phyloP scores from a whole-genome alignment of 2,113 vertebrate species.

The Silurus asotus region DNA sequence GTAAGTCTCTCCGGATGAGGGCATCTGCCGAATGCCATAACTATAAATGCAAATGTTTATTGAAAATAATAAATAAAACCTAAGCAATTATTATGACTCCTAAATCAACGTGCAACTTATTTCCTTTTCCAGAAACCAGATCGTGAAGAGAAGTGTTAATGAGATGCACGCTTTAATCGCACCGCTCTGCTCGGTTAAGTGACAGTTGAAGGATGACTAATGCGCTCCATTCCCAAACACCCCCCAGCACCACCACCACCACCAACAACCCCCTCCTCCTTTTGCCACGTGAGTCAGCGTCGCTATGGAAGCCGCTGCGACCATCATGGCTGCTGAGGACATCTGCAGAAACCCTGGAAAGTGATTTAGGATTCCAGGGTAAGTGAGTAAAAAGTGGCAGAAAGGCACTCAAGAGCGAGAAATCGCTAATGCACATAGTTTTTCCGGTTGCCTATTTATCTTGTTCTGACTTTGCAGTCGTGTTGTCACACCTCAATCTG shows the following conservation, averaged over 20 bases:
- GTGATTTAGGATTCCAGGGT: conserved; percentile 18
- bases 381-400: conserved; percentile 38
- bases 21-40: too few species aligned
- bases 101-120: not conserved
- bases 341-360: conserved; percentile 28
- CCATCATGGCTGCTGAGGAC: conserved; percentile 35
- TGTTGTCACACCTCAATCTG: not conserved
- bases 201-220: conserved; percentile 53
- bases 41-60: too few species aligned
- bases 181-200: conserved; percentile 41
- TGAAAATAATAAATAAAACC: not conserved
- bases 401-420: conserved; percentile 31
- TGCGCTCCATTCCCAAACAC: conserved; percentile 6
- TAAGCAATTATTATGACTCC: not conserved
- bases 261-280: not conserved
- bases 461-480: not conserved
- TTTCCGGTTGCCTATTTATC: not conserved
- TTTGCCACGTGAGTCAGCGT: conserved; percentile 12
- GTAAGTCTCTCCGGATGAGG: too few species aligned
- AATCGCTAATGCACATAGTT: not conserved
- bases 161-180: conserved; percentile 37
- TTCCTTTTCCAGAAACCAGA: not conserved
- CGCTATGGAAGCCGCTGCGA: conserved; percentile 49
- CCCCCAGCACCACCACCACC: too few species aligned
- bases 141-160: not conserved